These are phyloP conservation scores for Cyclopterus lumpus DNA, from an alignment of 2,797 vertebrate genomes.

Conservation along the genomic window DNA sequence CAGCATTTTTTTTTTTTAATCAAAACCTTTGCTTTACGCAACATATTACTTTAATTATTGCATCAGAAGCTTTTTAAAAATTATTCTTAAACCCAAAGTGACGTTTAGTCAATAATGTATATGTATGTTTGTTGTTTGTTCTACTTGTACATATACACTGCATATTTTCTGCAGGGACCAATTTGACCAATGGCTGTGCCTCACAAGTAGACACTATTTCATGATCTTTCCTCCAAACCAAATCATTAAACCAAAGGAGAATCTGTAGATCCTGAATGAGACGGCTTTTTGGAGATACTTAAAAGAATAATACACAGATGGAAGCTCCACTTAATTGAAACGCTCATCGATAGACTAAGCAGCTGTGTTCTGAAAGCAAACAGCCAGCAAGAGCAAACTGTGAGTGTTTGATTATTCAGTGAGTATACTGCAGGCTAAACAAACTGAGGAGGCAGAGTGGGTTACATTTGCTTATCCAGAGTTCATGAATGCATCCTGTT, in stretches of 20 bases:
- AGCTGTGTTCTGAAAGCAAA: conserved; percentile 68
- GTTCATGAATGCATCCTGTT: conserved; percentile 49
- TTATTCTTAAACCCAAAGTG: neutral
- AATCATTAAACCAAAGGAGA: neutral
- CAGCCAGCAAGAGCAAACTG: conserved; percentile 35
- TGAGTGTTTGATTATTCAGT: conserved; percentile 62
- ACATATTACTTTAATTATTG: neutral
- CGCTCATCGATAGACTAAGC: conserved; percentile 64
- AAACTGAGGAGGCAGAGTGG: conserved; percentile 31
- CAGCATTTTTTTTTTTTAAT: neutral
- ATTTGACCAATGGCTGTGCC: neutral
- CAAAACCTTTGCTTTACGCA: neutral
- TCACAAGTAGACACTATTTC: neutral
- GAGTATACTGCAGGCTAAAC: conserved; percentile 28
- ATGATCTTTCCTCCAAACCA: neutral
- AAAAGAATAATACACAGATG: conserved; percentile 60
- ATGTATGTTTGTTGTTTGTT: neutral
- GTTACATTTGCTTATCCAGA: conserved; percentile 37
- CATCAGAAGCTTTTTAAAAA: neutral
- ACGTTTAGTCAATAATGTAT: neutral
- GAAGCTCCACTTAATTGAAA: conserved; percentile 66
- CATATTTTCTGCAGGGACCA: neutral
- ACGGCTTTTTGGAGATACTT: conserved; percentile 5
- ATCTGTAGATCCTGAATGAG: neutral
- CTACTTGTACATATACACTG: neutral